Evolutionary conservation across 1,140 invertebrate genomes (phyloP).

Genomic region (Danaus plexippus): DNA sequence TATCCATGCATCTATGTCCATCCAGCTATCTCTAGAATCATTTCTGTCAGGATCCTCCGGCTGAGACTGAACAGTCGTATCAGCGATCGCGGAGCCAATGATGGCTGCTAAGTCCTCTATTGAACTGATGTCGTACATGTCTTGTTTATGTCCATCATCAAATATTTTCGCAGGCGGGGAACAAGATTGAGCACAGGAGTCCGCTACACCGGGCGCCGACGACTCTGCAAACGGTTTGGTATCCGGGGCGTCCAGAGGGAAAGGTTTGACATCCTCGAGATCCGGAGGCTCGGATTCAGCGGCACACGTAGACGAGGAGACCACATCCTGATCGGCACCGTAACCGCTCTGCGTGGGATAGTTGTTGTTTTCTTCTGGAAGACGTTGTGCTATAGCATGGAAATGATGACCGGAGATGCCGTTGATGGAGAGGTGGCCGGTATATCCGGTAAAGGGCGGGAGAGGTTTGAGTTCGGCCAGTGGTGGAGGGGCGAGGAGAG

Average conservation of each 20-base stretch:
- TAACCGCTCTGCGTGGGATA: constrained; percentile 75
- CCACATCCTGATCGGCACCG: constrained; percentile 76
- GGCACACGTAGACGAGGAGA: constrained; percentile 77
- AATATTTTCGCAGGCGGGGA: constrained; percentile 63
- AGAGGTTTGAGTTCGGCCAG: constrained; percentile 89
- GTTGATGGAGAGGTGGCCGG: constrained; percentile 85
- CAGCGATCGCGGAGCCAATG: constrained; percentile 90
- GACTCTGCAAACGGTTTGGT: constrained; percentile 61
- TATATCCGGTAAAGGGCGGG: constrained; percentile 88
- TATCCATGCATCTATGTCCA: constrained; percentile 88
- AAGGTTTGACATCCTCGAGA: constrained; percentile 74
- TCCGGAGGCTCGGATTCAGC: constrained; percentile 72
- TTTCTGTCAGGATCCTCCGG: constrained; percentile 77
- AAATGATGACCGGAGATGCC: constrained; percentile 89
- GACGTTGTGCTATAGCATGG: constrained; percentile 82
- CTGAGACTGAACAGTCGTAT: constrained; percentile 83
- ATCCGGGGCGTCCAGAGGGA: constrained; percentile 70
- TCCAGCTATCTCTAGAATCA: constrained; percentile 82
- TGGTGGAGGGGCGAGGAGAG: constrained; percentile 74
- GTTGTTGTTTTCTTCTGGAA: constrained; percentile 79
- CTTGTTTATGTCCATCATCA: constrained; percentile 57
- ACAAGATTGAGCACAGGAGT: constrained; percentile 61
- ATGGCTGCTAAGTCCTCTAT: constrained; percentile 90
- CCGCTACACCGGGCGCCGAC: constrained; percentile 37
- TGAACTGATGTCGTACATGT: constrained; percentile 80